Evolutionary conservation across 23 tunicate genomes (phyloP).

Genomic region (Diplosoma virens): DNA sequence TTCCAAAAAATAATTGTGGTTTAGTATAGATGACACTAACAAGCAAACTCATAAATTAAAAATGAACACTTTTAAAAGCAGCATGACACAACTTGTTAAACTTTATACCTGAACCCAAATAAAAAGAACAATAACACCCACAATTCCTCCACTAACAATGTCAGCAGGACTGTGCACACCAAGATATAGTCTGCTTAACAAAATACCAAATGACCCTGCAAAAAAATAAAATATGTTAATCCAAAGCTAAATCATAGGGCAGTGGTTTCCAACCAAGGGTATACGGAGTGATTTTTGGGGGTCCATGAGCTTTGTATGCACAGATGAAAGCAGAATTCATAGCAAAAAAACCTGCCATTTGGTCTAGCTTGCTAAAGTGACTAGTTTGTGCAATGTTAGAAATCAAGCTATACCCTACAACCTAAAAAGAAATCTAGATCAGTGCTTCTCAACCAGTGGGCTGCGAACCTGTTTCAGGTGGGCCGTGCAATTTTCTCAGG

Average conservation of each 20-base stretch:
- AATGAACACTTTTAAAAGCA: neutral
- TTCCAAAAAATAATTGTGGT: no score
- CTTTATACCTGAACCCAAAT: slow-evolving; percentile 83
- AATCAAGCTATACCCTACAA: no score
- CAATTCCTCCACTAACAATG: slow-evolving; percentile 95
- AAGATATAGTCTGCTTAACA: slow-evolving; percentile 88
- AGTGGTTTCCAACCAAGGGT: neutral
- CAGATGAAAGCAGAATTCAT: no score
- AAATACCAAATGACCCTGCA: slow-evolving; percentile 94
- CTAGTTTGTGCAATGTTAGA: no score
- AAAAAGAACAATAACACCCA: slow-evolving; percentile 88
- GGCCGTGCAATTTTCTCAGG: no score
- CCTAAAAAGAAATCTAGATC: no score
- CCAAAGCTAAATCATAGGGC: neutral
- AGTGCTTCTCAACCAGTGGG: no score
- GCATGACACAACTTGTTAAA: neutral
- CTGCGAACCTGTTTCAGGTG: no score
- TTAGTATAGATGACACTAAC: no score
- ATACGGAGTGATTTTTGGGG: no score
- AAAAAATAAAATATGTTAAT: neutral
- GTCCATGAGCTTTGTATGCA: no score
- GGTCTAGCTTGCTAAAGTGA: no score
- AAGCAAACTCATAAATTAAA: neutral
- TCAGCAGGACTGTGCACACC: slow-evolving; percentile 99
- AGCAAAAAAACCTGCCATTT: neutral